phyloP scores from a whole-genome alignment of 2,113 vertebrate genomes.

The Physeter macrocephalus region DNA sequence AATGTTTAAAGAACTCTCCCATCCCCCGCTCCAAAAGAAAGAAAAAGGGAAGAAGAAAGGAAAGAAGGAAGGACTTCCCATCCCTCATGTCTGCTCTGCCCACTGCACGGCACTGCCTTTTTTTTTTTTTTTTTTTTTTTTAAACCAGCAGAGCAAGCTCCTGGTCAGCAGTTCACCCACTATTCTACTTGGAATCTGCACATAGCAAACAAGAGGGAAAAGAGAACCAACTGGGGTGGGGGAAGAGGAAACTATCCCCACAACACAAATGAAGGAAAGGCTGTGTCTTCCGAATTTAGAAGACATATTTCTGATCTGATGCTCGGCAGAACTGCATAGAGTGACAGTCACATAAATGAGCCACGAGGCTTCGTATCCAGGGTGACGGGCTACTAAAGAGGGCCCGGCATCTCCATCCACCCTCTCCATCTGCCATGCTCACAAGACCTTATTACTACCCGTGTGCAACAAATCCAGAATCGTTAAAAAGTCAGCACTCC shows the following conservation, averaged over 20 bases:
- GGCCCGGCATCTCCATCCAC: background rate
- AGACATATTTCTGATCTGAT: background rate
- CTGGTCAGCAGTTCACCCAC: background rate
- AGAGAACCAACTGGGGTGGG: too few relatives aligned
- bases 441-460: constrained; percentile 27
- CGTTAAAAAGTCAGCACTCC: background rate
- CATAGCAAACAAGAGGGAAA: background rate
- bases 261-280: background rate
- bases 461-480: background rate
- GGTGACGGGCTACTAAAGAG: background rate
- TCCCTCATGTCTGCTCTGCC: background rate
- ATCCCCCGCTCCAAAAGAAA: background rate
- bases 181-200: background rate
- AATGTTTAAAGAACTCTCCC: background rate
- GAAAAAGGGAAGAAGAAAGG: background rate
- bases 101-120: background rate
- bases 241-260: background rate
- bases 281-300: background rate
- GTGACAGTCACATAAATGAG: background rate
- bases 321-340: background rate
- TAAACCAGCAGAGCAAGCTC: background rate
- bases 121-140: background rate
- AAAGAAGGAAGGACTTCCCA: background rate
- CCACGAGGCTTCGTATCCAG: background rate
- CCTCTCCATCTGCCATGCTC: background rate